phyloP scores from a whole-genome alignment of 2,797 vertebrate species.

The Halcyon leucocephala region DNA sequence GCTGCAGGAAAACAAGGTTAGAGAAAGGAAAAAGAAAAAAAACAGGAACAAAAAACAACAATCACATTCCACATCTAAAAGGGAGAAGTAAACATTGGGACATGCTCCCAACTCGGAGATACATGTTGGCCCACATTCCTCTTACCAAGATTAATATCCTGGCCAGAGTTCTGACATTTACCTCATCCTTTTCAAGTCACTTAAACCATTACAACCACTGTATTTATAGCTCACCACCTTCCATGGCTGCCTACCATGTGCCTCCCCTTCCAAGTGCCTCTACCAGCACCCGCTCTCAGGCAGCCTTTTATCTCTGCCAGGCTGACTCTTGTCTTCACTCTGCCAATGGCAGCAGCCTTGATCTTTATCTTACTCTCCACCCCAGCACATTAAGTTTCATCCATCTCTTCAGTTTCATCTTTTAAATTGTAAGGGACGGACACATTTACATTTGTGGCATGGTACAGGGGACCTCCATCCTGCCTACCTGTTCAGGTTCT shows the following conservation, averaged over 20 bases:
- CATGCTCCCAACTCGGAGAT: neutral
- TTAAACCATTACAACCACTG: constrained; percentile 17
- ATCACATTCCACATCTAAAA: neutral
- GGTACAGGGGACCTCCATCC: neutral
- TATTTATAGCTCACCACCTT: constrained; percentile 46
- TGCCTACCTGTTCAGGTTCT: constrained; percentile 4
- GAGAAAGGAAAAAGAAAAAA: neutral
- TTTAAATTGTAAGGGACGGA: neutral
- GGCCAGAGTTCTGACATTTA: constrained; percentile 44
- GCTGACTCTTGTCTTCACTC: constrained; percentile 19
- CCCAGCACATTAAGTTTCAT: constrained; percentile 45
- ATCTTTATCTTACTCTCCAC: constrained; percentile 33
- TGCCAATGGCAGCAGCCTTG: constrained; percentile 28
- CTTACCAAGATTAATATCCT: constrained; percentile 51
- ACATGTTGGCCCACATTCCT: constrained; percentile 47
- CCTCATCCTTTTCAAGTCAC: constrained; percentile 55
- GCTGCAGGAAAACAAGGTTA: neutral
- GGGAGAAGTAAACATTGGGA: neutral
- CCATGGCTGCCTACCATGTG: neutral
- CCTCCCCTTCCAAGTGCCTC: neutral
- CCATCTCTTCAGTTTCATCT: constrained; percentile 20
- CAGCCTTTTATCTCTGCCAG: constrained; percentile 25
- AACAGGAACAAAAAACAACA: no score
- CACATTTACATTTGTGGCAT: neutral
- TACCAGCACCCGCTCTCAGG: neutral